Percentiles rank a stretch among this genome's conserved stretches.
Evolutionary conservation across 2,113 vertebrate genomes (phyloP).

Genomic region (Peromyscus polionotus): DNA sequence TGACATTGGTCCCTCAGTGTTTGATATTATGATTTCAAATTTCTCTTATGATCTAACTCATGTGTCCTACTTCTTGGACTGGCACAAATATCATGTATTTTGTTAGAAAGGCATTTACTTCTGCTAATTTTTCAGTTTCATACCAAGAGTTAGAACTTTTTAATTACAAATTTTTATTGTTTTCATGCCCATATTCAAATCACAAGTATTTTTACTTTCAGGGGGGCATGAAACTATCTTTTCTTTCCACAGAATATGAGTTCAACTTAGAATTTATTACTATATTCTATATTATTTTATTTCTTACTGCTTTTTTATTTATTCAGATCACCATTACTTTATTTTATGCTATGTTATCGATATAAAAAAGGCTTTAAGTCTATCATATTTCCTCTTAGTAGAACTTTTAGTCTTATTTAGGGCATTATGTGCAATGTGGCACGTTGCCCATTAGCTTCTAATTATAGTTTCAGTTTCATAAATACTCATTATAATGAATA

Average conservation of each 20-base stretch:
- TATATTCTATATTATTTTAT: neutral
- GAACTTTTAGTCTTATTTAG: neutral
- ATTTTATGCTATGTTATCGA: neutral
- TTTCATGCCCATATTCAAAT: neutral
- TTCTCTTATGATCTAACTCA: neutral
- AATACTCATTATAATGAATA: neutral
- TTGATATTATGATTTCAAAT: neutral
- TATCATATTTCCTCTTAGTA: neutral
- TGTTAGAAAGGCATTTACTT: neutral
- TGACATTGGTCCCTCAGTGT: neutral
- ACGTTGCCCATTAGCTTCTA: neutral
- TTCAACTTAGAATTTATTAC: neutral
- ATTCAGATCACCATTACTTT: neutral
- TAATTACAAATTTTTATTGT: neutral
- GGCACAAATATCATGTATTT: neutral
- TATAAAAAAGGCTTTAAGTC: neutral
- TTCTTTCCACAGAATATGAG: neutral
- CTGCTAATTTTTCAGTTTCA: neutral
- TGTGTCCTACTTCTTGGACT: neutral
- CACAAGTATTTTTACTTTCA: neutral
- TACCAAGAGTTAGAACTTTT: neutral
- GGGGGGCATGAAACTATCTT: neutral
- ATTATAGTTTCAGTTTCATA: neutral
- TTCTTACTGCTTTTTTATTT: neutral
- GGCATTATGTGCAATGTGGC: neutral